These are phyloP conservation scores for Drepana falcataria DNA, from an alignment of 2,888 invertebrate genomes.

Conservation along the genomic window DNA sequence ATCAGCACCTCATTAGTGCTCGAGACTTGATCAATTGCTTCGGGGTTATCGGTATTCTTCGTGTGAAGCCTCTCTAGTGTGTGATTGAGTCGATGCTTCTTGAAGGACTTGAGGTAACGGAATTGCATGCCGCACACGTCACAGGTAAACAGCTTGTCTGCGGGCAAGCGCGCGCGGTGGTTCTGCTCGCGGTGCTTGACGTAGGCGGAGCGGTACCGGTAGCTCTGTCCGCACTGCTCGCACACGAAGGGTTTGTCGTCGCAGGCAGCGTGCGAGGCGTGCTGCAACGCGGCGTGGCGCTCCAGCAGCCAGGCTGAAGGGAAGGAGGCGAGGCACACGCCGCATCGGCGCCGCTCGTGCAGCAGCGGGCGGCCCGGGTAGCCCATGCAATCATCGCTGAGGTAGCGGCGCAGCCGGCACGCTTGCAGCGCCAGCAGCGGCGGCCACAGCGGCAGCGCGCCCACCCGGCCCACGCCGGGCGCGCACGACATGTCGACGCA, in stretches of 20 bases:
- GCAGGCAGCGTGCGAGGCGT: conserved; percentile 81
- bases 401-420: conserved; percentile 68
- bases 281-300: conserved; percentile 90
- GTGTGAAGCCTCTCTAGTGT: conserved; percentile 90
- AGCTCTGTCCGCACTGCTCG: conserved; percentile 94
- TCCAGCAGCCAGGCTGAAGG: conserved; percentile 93
- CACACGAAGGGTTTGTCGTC: conserved; percentile 94
- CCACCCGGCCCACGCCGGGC: conserved; percentile 20
- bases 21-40: conserved; percentile 82
- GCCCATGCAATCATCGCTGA: conserved; percentile 72
- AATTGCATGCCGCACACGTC: conserved; percentile 96
- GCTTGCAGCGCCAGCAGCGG: conserved; percentile 71
- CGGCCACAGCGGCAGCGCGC: conserved; percentile 64
- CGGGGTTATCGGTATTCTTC: conserved; percentile 74
- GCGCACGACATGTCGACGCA: conserved; percentile 67
- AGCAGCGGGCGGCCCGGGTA: conserved; percentile 59
- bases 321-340: conserved; percentile 91
- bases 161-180: conserved; percentile 90
- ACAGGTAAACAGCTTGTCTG: conserved; percentile 93
- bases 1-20: conserved; percentile 84
- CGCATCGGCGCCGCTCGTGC: conserved; percentile 81
- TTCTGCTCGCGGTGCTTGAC: conserved; percentile 90
- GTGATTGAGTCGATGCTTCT: conserved; percentile 92
- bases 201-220: conserved; percentile 89
- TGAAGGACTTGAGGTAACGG: conserved; percentile 92